Evolutionary conservation across 2,888 invertebrate species (phyloP), one percentile per base, ranked within the genome.

Genomic region (Platycheirus albimanus): DNA sequence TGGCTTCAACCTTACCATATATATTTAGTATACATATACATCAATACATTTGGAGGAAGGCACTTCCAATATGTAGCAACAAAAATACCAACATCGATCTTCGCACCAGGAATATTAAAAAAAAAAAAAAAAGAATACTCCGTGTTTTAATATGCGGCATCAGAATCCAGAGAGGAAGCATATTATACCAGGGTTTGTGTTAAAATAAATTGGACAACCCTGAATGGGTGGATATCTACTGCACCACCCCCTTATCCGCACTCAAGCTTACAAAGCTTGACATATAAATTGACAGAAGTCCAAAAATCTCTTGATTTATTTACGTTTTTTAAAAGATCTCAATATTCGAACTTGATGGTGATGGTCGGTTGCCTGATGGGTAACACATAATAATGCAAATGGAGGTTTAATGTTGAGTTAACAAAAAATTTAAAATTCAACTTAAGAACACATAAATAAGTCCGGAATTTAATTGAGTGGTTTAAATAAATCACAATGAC

Each of bases 91-190:
- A 20, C 24, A 38, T 56, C 56, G 56, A 56, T 56, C n/a, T 33
- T 24, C 24, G n/a, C 20, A 56, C 15, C 56, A 56, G 20, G 17
- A 10, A 13, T 13, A 38, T 3, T n/a, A n/a, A n/a, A n/a, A n/a
- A n/a, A n/a, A n/a, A n/a, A n/a, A 24, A 51, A 19, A 58, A 45
- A 63, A 79, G 51, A 33, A 69, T 0, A 41, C 54, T 8, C 74
- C 63, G 61, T 74, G 67, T 74, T 74, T 79, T 74, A 76, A 75
- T 80, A 76, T 80, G 51, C 70, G 70, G 66, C 80, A 75, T 70
- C 75, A 70, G 64, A 70, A 20, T 51, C 41, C 49, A 30, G 7
- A 8, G 51, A 13, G 11, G 10, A 24, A 41, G 6, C 41, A 58
- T 41, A 7, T 28, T 36, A 8, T 69, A 33, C 41, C 43, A n/a